These are phyloP conservation scores for Pseudomugil gertrudae DNA, from an alignment of 2,797 vertebrate species.

Conservation along the genomic window DNA sequence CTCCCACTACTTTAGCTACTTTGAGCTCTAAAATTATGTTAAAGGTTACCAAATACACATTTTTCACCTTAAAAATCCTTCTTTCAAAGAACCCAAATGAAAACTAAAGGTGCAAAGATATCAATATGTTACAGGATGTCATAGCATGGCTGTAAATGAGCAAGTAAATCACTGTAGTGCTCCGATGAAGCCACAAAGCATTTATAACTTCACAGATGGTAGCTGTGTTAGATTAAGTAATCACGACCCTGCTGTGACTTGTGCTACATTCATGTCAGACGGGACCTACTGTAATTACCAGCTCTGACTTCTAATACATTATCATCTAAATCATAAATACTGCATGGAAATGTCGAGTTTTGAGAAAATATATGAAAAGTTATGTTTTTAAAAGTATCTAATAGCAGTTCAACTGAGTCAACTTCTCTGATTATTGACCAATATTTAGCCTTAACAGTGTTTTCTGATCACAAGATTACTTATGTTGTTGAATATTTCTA, in stretches of 20 bases:
- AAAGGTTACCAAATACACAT: neutral
- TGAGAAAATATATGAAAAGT: neutral
- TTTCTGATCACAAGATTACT: no score
- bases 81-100: neutral
- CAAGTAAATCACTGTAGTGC: neutral
- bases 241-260: neutral
- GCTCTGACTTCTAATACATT: neutral
- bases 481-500: no score
- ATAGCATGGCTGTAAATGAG: neutral
- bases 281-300: slow-evolving; percentile 5
- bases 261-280: slow-evolving; percentile 3
- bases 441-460: neutral
- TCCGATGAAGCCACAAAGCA: neutral
- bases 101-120: neutral
- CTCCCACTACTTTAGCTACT: neutral
- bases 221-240: neutral
- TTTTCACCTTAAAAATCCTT: neutral
- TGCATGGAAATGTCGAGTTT: neutral
- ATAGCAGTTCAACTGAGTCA: neutral
- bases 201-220: slow-evolving; percentile 3
- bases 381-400: neutral
- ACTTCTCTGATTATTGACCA: neutral
- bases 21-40: neutral
- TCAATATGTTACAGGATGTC: neutral
- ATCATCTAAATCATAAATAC: neutral